Evolutionary conservation across 1,140 invertebrate species (phyloP).

Genomic region (Chironomus tepperi): DNA sequence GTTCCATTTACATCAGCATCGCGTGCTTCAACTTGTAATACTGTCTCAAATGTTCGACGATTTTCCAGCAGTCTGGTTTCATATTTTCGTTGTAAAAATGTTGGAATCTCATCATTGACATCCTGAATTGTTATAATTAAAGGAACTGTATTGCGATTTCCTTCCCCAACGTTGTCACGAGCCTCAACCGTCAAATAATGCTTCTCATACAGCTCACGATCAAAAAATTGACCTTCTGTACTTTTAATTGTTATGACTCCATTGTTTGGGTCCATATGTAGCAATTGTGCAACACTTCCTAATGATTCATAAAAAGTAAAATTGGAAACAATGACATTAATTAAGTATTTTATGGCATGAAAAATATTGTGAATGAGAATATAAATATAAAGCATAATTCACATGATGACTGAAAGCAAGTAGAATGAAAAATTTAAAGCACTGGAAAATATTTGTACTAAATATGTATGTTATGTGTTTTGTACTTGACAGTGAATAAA

Average conservation of each 20-base stretch:
- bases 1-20: constrained; percentile 83
- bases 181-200: constrained; percentile 90
- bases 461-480: no score
- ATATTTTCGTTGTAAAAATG: constrained; percentile 73
- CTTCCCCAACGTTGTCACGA: constrained; percentile 74
- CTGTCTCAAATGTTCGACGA: constrained; percentile 63
- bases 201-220: constrained; percentile 73
- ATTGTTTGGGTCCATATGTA: constrained; percentile 68
- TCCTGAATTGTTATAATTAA: constrained; percentile 78
- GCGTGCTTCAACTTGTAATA: constrained; percentile 67
- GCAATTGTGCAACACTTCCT: constrained; percentile 66
- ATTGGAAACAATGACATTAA: no score
- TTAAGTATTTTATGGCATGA: no score
- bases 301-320: neutral
- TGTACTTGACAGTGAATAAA: no score
- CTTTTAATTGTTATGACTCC: constrained; percentile 75
- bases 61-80: constrained; percentile 79
- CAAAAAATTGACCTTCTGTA: constrained; percentile 63
- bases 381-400: no score
- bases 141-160: constrained; percentile 81
- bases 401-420: no score
- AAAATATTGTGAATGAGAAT: no score
- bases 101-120: constrained; percentile 78
- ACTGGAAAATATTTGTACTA: no score
- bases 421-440: no score